Base-by-base conservation (phyloP, 2,888 invertebrate species). In the Agrotis clavis region DNA sequence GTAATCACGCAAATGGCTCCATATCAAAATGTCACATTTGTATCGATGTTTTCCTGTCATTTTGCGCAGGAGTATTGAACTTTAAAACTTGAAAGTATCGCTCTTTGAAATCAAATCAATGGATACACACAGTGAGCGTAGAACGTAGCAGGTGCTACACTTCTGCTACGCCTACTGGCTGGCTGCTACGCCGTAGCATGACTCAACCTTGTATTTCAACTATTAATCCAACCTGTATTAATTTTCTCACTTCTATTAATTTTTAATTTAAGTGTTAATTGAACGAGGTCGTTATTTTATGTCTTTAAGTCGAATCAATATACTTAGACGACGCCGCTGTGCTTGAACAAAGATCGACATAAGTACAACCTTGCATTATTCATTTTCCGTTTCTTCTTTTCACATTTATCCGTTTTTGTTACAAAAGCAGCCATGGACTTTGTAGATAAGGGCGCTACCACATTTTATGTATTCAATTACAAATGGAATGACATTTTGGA, bases 1-100 rank as follows among this genome's bases (percentile, higher is more conserved):
- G 94, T 95, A 96, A 96, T 96, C 95, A 95, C 94, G 95, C 95
- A 95, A 96, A 96, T 96, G 96, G 95, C 90, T 94, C 91, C 93
- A 93, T 94, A 95, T 95, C 94, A 94, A 95, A 95, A 94, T 92
- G 94, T 95, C 94, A 96, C 93, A 94, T 94, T 93, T 90, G 90
- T 93, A 94, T 94, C 92, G 91, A 94, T 92, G 89, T 92, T 92
- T 91, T 88, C 90, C 87, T 92, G 91, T 92, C 90, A 94, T 92
- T 94, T 91, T 90, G 90, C 89, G 88, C 90, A 89, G 80, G 88
- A 91, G 87, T 88, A 88, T 78, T 84, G 63, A 90, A 91, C 85
- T 90, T 88, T 84, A 80, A 77, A 62, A 69, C 11, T 63, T 35
- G 7, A 30, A 60, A 54, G 35, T 62, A 47, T 59, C 59, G 67